A percentile compares a stretch with the other conserved stretches of the same genome.
phyloP scores from a whole-genome alignment of 2,888 invertebrate genomes.

The Chaitophorus viminalis region DNA sequence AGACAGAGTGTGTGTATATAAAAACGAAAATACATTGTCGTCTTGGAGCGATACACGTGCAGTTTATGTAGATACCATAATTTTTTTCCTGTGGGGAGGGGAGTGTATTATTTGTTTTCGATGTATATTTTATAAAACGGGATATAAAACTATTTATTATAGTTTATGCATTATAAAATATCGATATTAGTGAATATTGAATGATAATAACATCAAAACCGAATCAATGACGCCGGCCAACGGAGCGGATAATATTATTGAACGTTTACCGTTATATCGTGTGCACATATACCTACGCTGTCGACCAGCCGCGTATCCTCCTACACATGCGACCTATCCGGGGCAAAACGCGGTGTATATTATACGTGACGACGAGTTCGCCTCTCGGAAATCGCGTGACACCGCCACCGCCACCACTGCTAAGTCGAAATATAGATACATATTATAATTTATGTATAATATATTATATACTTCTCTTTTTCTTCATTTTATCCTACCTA shows the following conservation, averaged over 20 bases:
- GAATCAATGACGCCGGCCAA: neutral
- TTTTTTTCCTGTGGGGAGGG: neutral
- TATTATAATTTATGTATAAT: neutral
- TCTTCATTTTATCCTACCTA: neutral
- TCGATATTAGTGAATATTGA: neutral
- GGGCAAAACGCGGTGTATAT: constrained; percentile 22
- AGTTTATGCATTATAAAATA: neutral
- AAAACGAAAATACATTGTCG: neutral
- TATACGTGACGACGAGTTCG: constrained; percentile 8
- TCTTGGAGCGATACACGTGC: neutral
- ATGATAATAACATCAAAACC: neutral
- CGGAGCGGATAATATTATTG: constrained; percentile 43
- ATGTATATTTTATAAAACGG: neutral
- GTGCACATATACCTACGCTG: neutral
- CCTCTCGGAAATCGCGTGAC: constrained; percentile 21
- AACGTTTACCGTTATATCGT: constrained; percentile 20
- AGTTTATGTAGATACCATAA: neutral
- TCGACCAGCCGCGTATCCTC: neutral
- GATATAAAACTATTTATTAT: neutral
- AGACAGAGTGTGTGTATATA: neutral
- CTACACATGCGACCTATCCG: constrained; percentile 35
- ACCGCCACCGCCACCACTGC: neutral
- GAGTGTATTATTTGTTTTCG: neutral
- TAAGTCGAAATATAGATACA: neutral
- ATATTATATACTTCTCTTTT: neutral